Percentiles rank a stretch among this genome's conserved stretches.
These are phyloP conservation scores for Danionella cerebrum DNA, from an alignment of 2,113 vertebrate species.

Conservation along the genomic window DNA sequence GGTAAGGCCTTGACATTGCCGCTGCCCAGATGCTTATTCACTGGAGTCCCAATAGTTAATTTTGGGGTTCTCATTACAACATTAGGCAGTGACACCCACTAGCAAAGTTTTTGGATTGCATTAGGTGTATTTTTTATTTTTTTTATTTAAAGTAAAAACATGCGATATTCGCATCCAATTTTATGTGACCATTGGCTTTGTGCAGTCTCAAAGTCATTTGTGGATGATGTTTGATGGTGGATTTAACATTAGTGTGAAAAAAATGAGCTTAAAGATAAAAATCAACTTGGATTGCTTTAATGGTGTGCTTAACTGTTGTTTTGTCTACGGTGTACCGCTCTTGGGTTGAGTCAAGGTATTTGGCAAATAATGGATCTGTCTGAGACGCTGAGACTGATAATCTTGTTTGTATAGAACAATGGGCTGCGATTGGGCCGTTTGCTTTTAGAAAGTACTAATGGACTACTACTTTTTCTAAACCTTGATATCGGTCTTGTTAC, in stretches of 20 bases:
- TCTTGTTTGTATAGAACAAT: conserved; percentile 28
- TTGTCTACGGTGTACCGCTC: conserved; percentile 15
- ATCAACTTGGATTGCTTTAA: not conserved
- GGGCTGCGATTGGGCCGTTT: conserved; percentile 12
- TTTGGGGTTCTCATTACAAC: not conserved
- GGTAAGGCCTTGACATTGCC: conserved; percentile 71
- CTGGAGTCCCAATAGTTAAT: not conserved
- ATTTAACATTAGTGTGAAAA: not conserved
- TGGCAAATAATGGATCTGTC: conserved; percentile 30
- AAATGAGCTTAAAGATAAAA: conserved; percentile 1
- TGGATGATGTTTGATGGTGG: not conserved
- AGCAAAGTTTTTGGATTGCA: not conserved
- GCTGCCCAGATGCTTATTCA: not conserved
- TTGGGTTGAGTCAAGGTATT: conserved; percentile 11
- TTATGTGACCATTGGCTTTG: not conserved
- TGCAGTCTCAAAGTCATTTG: too few species aligned
- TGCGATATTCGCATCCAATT: not conserved
- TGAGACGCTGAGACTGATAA: conserved; percentile 22
- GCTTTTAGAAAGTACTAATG: not conserved
- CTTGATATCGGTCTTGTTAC: not conserved
- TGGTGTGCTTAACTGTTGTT: conserved; percentile 27
- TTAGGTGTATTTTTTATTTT: not conserved
- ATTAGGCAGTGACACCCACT: too few species aligned
- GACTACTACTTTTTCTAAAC: not conserved
- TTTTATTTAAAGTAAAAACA: not conserved